These are phyloP conservation scores for Sebastes iracundus DNA, from an alignment of 2,797 vertebrate genomes.

Conservation along the genomic window DNA sequence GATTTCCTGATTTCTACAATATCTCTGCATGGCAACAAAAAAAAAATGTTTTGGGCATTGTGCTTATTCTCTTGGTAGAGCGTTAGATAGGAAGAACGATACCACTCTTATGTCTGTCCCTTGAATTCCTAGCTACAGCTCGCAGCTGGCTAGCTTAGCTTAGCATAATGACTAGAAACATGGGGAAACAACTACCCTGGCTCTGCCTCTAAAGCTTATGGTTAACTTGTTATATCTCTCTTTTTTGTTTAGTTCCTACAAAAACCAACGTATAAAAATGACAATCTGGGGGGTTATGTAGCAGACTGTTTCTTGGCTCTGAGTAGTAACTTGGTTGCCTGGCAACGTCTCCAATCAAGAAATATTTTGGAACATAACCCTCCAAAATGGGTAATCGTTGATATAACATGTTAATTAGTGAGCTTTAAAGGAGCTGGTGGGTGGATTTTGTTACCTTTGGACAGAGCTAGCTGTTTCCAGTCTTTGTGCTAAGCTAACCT, in stretches of 20 bases:
- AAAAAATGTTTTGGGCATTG: too few species aligned
- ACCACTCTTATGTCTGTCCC: background rate
- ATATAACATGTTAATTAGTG: background rate
- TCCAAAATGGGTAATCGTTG: background rate
- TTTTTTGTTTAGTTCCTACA: background rate
- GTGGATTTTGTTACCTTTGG: background rate
- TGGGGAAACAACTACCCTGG: too few species aligned
- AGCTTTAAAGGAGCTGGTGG: background rate
- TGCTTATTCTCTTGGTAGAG: too few species aligned
- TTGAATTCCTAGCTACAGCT: background rate
- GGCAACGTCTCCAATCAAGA: background rate
- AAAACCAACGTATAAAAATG: background rate
- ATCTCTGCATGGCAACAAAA: background rate
- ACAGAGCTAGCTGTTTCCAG: background rate
- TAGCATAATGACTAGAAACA: background rate
- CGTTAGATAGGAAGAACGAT: too few species aligned
- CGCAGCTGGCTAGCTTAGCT: background rate
- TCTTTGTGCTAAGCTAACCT: conserved; percentile 7
- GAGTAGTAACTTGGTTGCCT: background rate
- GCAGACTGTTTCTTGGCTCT: background rate
- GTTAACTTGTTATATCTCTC: background rate
- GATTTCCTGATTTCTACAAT: background rate
- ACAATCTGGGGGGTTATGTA: background rate
- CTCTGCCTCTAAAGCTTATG: too few species aligned
- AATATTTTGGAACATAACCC: background rate